Percentiles rank a stretch among this genome's conserved stretches.
Evolutionary conservation across 1,140 invertebrate genomes (phyloP).

Genomic region (Onthophagus taurus): DNA sequence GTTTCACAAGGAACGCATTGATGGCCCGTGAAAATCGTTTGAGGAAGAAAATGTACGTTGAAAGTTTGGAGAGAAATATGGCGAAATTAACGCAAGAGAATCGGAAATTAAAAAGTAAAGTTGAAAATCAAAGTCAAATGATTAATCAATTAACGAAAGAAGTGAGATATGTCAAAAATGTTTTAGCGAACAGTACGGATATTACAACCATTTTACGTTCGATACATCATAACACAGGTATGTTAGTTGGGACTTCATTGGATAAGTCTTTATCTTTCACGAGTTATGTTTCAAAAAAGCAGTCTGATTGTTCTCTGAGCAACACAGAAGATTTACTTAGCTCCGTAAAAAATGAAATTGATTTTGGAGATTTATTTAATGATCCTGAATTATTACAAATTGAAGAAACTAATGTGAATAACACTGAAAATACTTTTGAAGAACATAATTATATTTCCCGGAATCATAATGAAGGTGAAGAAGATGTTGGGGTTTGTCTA

Average conservation of each 20-base stretch:
- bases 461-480: constrained; percentile 14
- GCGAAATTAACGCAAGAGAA: constrained; percentile 38
- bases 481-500: constrained; percentile 41
- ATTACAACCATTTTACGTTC: constrained; percentile 40
- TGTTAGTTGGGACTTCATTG: constrained; percentile 28
- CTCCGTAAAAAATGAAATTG: constrained; percentile 4
- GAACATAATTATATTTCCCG: constrained; percentile 26
- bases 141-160: constrained; percentile 41
- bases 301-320: no score
- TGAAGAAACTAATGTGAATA: background rate
- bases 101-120: constrained; percentile 36
- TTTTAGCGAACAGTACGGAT: constrained; percentile 43
- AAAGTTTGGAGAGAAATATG: constrained; percentile 44
- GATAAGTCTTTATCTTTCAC: constrained; percentile 19
- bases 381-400: background rate
- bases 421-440: constrained; percentile 3
- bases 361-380: constrained; percentile 5
- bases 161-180: constrained; percentile 42
- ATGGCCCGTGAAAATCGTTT: constrained; percentile 49
- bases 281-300: constrained; percentile 12
- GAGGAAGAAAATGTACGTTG: constrained; percentile 47
- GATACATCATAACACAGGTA: constrained; percentile 34
- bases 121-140: constrained; percentile 40
- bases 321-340: background rate
- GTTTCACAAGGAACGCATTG: constrained; percentile 41